Base-by-base conservation (phyloP, 2,113 vertebrate species). In the Microcebus tavaratra region DNA sequence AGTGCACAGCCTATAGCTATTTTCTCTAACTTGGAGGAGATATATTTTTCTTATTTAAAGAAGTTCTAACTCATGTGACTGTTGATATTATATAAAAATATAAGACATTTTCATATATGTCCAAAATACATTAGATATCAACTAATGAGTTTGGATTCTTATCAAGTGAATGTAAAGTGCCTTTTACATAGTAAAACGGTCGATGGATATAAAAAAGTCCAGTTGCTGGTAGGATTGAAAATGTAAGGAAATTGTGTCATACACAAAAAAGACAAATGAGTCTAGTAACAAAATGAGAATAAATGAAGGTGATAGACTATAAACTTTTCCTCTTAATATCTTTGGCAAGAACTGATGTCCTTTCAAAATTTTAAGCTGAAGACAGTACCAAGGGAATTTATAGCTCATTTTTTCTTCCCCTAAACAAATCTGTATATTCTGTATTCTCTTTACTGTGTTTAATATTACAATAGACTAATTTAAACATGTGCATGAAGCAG, bases 401-500 rank as follows among this genome's bases (percentile, higher is more conserved):
- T 27, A 73, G 31, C 78, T 92, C 50, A 90, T 31, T 92, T 65
- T 79, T 92, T 7, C 21, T 57, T 75, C 48, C 83, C 45, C 3
- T 90, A 68, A 76, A 72, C 13, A 96, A 94, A 42, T 72, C 4
- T 81, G 23, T 82, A 67, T 92, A 27, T 93, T 96, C 39, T 55
- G 23, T 68, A 34, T 82, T 45, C 36, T 4, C 13, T 90, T 94
- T 67, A 78, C 61, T 67, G 8, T 18, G 0, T n/a, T 87, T 27
- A 63, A n/a, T 94, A 68, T 65, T 20, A 96, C 50, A 95, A 29
- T 86, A 96, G 86, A 6, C 55, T 59, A 67, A 87, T 93, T 91
- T 85, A 91, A 97, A 89, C 59, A 68, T 6, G 45, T 96, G 42
- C 23, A 34, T 73, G 96, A 96, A 23, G 8, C 55, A 98, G 96